Conservation (phyloP, 1,140 invertebrate genomes). For the Drosophila littoralis region DNA sequence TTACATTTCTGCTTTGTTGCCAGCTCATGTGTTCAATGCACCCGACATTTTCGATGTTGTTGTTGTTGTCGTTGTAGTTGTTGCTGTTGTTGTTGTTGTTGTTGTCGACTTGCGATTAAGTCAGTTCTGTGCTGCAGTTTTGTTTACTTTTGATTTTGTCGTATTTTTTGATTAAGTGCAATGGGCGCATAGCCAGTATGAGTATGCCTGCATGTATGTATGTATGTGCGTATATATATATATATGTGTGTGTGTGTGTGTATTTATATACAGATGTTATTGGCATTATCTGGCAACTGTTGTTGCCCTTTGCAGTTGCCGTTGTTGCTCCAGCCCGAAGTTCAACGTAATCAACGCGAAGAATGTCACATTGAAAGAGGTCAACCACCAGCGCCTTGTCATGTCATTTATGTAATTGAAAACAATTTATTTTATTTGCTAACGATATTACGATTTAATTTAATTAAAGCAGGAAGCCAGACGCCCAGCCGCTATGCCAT, state of each 20-base stretch:
- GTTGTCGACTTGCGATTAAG: constrained; percentile 52
- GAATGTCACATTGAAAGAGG: constrained; percentile 83
- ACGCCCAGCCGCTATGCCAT: constrained; percentile 6
- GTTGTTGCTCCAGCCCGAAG: constrained; percentile 33
- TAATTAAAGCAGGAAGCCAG: constrained; percentile 68
- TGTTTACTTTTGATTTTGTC: constrained; percentile 82
- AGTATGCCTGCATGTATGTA: constrained; percentile 5
- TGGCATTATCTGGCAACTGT: constrained; percentile 67
- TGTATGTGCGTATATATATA: background rate
- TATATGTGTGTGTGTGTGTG: constrained; percentile 12
- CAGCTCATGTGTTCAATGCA: constrained; percentile 76
- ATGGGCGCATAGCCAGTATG: constrained; percentile 53
- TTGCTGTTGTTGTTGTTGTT: constrained; percentile 16
- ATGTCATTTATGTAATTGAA: constrained; percentile 75
- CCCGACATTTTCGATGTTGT: constrained; percentile 24
- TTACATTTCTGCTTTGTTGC: constrained; percentile 68
- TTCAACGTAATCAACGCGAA: constrained; percentile 61
- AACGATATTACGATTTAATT: constrained; percentile 79
- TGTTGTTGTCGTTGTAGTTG: constrained; percentile 22
- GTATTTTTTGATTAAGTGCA: constrained; percentile 80
- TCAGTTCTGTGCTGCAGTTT: constrained; percentile 72
- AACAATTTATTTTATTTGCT: constrained; percentile 81
- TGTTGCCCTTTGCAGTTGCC: constrained; percentile 51
- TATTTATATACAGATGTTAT: constrained; percentile 30
- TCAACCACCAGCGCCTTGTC: constrained; percentile 79